Evolutionary conservation across 2,113 vertebrate genomes (phyloP).

Genomic region (Macrotus californicus): DNA sequence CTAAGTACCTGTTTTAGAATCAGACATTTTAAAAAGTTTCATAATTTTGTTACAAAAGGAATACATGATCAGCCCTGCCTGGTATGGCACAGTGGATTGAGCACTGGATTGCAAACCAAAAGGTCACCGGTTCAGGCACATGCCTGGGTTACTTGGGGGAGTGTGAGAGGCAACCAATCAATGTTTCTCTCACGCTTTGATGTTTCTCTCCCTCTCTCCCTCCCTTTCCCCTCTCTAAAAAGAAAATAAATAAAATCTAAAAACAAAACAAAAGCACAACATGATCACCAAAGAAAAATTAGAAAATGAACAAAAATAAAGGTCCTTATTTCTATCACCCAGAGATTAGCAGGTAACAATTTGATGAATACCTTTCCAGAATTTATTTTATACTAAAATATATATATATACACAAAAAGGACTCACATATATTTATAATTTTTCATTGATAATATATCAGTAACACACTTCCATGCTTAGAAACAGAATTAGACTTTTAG

Average conservation of each 20-base stretch:
- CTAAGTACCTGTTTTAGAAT: background rate
- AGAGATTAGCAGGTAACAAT: background rate
- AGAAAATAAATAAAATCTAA: too few relatives aligned
- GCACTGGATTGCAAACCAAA: too few relatives aligned
- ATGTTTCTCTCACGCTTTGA: too few relatives aligned
- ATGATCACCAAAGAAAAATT: background rate
- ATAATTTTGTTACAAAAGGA: background rate
- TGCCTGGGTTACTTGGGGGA: too few relatives aligned
- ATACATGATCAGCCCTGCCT: background rate
- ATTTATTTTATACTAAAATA: constrained; percentile 9
- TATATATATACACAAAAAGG: background rate
- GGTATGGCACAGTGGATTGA: too few relatives aligned
- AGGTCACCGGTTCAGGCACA: too few relatives aligned
- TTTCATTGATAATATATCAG: background rate
- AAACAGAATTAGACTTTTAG: background rate
- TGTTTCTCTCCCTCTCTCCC: too few relatives aligned
- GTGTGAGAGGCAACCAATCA: too few relatives aligned
- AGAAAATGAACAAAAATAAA: constrained; percentile 6
- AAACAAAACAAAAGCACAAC: background rate
- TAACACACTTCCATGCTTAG: background rate
- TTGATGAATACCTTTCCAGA: background rate
- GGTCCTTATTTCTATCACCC: background rate
- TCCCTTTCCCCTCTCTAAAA: too few relatives aligned
- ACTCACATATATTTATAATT: background rate
- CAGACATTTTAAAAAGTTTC: background rate